Evolutionary conservation across 2,113 vertebrate species (phyloP).

Genomic region (Sinosuthora webbiana): DNA sequence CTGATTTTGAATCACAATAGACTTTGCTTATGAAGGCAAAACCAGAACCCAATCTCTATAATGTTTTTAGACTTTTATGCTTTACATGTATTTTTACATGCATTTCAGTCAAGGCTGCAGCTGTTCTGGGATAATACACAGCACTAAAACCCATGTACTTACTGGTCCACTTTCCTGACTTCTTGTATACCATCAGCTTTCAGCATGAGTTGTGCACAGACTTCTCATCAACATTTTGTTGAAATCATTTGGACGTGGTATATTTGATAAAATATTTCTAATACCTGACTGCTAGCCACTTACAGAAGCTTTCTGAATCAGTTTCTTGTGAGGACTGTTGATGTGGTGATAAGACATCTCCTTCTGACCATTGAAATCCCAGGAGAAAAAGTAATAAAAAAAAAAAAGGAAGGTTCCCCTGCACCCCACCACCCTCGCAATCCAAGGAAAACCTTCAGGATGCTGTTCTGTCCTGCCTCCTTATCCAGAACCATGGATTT

Average conservation of each 20-base stretch:
- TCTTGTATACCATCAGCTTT: not conserved
- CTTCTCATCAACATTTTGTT: not conserved
- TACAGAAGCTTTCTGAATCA: not conserved
- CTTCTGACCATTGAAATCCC: not conserved
- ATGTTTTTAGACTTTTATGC: not conserved
- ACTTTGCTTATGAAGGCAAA: not conserved
- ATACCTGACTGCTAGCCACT: not conserved
- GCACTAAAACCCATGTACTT: not conserved
- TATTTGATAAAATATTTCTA: not conserved
- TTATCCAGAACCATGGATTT: not conserved
- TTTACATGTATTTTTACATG: not conserved
- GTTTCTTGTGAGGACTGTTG: not conserved
- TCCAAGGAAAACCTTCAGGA: not conserved
- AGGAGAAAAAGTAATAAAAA: fast-evolving
- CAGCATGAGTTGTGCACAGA: not conserved
- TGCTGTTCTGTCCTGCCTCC: not conserved
- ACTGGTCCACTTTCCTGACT: not conserved
- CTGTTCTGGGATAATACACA: not conserved
- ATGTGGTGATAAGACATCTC: not conserved
- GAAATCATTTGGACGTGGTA: not conserved
- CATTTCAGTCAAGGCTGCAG: not conserved
- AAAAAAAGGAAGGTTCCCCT: not conserved
- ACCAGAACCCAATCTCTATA: not conserved
- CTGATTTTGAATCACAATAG: not conserved
- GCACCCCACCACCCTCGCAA: fast-evolving